Base-by-base conservation (phyloP, 1,140 invertebrate species). In the Zaprionus gabonicus region DNA sequence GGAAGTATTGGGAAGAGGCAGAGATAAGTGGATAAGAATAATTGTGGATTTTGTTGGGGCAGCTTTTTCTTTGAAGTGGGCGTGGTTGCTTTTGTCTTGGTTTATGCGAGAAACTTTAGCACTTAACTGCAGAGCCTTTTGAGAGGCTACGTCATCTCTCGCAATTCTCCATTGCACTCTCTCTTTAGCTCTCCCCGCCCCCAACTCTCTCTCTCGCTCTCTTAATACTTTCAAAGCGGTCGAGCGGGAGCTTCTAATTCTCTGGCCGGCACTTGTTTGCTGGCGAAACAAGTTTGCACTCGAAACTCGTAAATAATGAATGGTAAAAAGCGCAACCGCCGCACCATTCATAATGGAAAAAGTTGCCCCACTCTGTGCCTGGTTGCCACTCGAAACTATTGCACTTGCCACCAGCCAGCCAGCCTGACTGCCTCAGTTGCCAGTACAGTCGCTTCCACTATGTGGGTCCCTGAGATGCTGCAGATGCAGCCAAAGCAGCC, bases 341-440 rank as follows among this genome's bases (percentile, higher is more conserved):
- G 80, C 86, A 91, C 86, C 86, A 91, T 90, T 88, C 86, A 90
- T 90, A 90, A 90, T 90, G 85, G 85, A 90, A 90, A 90, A 90
- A 90, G 85, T 90, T 90, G 79, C 71, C 64, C 66, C 51, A 75
- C 38, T 41, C 38, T 41, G 12, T 41, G 38, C 15, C 38, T 6
- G 15, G 4, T 15, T 66, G 63, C 83, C 85, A 90, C 85, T 88
- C 78, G 76, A 88, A 88, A 73, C 79, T 90, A 88, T 82, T 90
- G 85, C 85, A 84, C 81, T 85, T 81, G 78, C 81, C 69, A 69
- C 59, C 63, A 80, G 34, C 71, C 62, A 4, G 53, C 20, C 51
- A 5, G 38, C 1, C 36, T 4, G 36, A 63, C 31, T 4, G 36
- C 70, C 31, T 31, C 28, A 31, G 28, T 31, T 31, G 28, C 28